These are phyloP conservation scores for Drosophila robusta DNA, from an alignment of 2,888 invertebrate species.

Conservation along the genomic window DNA sequence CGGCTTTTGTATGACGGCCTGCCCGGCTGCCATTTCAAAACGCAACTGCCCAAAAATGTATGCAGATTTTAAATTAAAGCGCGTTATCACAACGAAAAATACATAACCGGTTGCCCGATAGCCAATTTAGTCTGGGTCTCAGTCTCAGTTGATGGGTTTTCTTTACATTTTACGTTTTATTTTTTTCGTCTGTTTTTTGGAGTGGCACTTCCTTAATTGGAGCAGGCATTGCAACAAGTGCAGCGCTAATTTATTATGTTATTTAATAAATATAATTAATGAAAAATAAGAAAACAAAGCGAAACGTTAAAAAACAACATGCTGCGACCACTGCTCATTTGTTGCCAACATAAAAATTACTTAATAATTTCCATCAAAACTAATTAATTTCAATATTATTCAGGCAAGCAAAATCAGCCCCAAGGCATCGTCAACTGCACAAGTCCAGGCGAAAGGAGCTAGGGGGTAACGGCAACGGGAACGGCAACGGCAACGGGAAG, in stretches of 20 bases:
- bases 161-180: conserved; percentile 11
- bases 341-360: conserved; percentile 68
- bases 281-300: conserved; percentile 37
- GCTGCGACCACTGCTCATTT: conserved; percentile 45
- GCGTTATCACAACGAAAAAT: conserved; percentile 63
- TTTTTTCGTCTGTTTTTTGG: conserved; percentile 40
- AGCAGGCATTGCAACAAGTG: conserved; percentile 71
- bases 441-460: conserved; percentile 3
- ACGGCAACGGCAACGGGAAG: conserved; percentile 16
- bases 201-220: conserved; percentile 78
- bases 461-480: not conserved
- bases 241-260: conserved; percentile 75
- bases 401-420: conserved; percentile 47
- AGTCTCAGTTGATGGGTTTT: conserved; percentile 54
- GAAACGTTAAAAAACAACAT: conserved; percentile 1
- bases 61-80: conserved; percentile 78
- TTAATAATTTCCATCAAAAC: conserved; percentile 77
- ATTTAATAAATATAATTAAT: conserved; percentile 77
- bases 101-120: conserved; percentile 66
- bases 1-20: conserved; percentile 40
- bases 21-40: conserved; percentile 46
- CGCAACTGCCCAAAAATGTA: conserved; percentile 71
- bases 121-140: conserved; percentile 66
- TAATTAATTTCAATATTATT: conserved; percentile 78
- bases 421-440: conserved; percentile 41